Conservation (phyloP, 1,140 invertebrate species). For the Musca domestica region DNA sequence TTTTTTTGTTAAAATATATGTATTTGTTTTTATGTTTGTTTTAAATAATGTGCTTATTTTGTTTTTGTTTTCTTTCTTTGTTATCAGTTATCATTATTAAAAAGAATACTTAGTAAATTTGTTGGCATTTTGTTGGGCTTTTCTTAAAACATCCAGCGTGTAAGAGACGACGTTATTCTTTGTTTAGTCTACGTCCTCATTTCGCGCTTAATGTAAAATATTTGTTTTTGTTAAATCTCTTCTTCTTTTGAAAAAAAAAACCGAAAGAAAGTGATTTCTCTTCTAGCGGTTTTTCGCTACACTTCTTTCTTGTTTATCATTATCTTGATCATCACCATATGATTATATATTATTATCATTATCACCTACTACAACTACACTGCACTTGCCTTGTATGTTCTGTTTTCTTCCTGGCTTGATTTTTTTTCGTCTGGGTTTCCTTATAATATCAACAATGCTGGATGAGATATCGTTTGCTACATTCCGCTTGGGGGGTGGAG, state of each 20-base stretch:
- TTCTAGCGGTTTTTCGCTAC: no score
- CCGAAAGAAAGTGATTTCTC: no score
- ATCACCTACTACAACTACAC: no score
- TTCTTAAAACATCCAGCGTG: no score
- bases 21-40: slow-evolving; percentile 7
- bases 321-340: no score
- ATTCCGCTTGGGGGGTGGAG: neutral
- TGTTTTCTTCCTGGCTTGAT: neutral
- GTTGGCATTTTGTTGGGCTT: slow-evolving; percentile 15
- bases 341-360: no score
- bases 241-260: no score
- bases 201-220: no score
- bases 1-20: neutral
- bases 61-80: neutral
- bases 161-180: no score
- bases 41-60: slow-evolving; percentile 19
- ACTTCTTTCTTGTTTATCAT: no score
- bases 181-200: no score
- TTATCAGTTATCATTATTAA: neutral
- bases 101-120: slow-evolving; percentile 19
- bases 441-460: neutral
- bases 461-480: neutral
- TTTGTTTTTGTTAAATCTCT: no score
- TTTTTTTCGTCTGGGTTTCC: neutral
- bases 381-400: neutral